Evolutionary conservation across 2,113 vertebrate genomes (phyloP).

Genomic region (Lanius collurio): DNA sequence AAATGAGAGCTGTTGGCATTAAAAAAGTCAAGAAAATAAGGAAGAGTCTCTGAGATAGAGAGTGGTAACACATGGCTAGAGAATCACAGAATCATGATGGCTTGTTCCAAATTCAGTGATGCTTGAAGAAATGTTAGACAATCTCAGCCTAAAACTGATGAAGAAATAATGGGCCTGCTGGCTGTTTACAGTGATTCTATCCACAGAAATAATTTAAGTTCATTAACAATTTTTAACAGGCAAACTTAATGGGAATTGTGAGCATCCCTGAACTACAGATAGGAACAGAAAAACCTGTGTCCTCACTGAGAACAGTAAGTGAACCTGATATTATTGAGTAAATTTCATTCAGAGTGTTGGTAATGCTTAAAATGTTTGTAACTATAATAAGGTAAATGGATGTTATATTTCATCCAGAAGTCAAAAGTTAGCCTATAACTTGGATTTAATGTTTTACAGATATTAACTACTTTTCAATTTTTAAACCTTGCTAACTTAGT

Average conservation of each 20-base stretch:
- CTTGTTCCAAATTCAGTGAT: not conserved
- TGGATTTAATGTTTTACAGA: not conserved
- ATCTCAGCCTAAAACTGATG: not conserved
- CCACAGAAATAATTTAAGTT: not conserved
- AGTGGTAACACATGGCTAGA: not conserved
- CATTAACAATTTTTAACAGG: not conserved
- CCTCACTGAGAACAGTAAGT: not conserved
- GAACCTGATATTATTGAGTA: not conserved
- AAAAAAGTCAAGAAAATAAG: not conserved
- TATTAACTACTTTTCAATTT: not conserved
- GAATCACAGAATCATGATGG: not conserved
- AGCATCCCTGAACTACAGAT: not conserved
- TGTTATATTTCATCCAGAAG: not conserved
- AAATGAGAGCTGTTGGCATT: not conserved
- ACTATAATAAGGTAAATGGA: not conserved
- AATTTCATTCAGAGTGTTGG: not conserved
- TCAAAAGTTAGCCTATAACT: not conserved
- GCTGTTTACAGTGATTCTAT: not conserved
- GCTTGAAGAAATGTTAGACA: not conserved
- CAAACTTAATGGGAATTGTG: not conserved
- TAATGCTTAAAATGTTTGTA: not conserved
- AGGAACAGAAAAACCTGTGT: not conserved
- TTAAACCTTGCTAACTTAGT: not conserved
- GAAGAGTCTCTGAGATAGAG: not conserved
- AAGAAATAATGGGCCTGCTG: not conserved